Percentiles rank a stretch among this genome's conserved stretches.
Conservation (phyloP, 2,797 vertebrate species). For the Sarcophilus harrisii region DNA sequence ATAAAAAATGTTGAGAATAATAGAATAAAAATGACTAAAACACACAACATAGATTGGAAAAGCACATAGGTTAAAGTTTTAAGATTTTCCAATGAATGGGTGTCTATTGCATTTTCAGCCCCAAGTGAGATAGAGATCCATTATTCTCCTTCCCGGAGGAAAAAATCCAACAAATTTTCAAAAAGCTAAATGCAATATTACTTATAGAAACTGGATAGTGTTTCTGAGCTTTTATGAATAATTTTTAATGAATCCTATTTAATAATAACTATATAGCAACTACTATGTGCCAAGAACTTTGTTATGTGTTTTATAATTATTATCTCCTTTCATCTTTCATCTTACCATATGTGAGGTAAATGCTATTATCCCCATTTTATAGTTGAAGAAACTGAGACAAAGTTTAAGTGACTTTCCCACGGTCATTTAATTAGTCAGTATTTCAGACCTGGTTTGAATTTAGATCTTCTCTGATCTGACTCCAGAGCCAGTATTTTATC, state of each 20-base stretch:
- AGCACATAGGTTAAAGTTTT: background rate
- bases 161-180: background rate
- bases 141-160: background rate
- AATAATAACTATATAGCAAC: background rate
- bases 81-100: background rate
- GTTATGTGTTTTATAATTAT: background rate
- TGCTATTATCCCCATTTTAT: background rate
- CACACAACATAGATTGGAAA: background rate
- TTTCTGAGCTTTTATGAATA: background rate
- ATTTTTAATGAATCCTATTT: background rate
- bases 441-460: background rate
- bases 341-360: background rate
- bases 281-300: background rate
- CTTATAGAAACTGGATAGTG: background rate
- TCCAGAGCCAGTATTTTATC: background rate
- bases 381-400: background rate
- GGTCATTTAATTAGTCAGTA: background rate
- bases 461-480: background rate
- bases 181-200: background rate
- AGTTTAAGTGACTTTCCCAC: background rate
- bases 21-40: background rate
- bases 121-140: background rate
- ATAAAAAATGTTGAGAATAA: background rate
- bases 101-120: background rate
- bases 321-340: background rate